Conservation (phyloP, 2,113 vertebrate genomes). For the Leptosomus discolor region DNA sequence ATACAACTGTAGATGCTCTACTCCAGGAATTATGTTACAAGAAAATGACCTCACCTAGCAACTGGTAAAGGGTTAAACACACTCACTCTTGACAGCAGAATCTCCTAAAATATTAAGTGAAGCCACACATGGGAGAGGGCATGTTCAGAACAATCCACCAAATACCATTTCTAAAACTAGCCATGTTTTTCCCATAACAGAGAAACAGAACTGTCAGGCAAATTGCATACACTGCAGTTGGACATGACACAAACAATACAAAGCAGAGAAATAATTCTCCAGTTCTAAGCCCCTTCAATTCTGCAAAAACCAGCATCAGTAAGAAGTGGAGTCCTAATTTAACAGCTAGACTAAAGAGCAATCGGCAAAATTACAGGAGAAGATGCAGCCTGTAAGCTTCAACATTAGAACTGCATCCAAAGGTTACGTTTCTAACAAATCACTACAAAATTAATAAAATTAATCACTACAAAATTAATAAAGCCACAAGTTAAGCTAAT, state of each 20-base stretch:
- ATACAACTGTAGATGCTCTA: not conserved
- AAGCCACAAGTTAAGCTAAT: not conserved
- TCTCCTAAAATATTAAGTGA: not conserved
- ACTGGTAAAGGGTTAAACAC: not conserved
- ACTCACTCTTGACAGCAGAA: not conserved
- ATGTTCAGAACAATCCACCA: not conserved
- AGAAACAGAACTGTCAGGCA: not conserved
- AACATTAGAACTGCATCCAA: not conserved
- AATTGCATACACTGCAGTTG: accelerated
- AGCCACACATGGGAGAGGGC: not conserved
- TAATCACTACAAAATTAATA: not conserved
- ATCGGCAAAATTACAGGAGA: not conserved
- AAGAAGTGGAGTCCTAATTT: not conserved
- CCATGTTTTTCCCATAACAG: not conserved
- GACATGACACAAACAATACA: not conserved
- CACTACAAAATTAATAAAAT: not conserved
- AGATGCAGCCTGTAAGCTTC: not conserved
- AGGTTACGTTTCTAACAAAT: not conserved
- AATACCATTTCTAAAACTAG: not conserved
- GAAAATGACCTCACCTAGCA: not conserved
- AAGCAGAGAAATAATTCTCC: not conserved
- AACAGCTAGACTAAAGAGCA: not conserved
- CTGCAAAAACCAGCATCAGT: not conserved
- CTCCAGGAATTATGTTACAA: not conserved
- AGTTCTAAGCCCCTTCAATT: not conserved